Evolutionary conservation across 2,888 invertebrate genomes (phyloP).

Genomic region (Tetramorium bicarinatum): DNA sequence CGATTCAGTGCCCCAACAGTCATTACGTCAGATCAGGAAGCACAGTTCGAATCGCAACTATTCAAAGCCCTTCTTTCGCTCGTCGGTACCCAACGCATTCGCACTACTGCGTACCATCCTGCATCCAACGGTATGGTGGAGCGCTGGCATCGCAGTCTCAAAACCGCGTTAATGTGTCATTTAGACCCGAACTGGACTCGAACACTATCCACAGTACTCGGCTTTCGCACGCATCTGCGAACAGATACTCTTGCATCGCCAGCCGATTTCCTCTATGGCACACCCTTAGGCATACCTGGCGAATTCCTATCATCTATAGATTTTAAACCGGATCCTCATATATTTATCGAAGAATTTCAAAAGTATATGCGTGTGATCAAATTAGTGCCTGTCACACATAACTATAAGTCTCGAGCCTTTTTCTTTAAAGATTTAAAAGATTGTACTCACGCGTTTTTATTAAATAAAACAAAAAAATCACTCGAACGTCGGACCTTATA

Average conservation of each 20-base stretch:
- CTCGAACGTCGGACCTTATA: no score
- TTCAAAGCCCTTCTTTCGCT: background rate
- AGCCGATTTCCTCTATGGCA: background rate
- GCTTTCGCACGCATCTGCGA: background rate
- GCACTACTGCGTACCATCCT: background rate
- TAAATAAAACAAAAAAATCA: no score
- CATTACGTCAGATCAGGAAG: background rate
- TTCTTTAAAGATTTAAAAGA: background rate
- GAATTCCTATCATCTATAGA: background rate
- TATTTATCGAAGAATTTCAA: background rate
- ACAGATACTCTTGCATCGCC: background rate
- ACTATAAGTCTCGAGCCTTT: background rate
- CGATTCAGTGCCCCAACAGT: background rate
- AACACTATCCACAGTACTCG: background rate
- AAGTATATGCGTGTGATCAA: background rate
- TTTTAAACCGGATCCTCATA: background rate
- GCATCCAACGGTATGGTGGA: background rate
- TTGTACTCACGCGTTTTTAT: no score
- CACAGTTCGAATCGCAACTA: no score
- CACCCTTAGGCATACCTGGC: background rate
- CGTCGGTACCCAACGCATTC: background rate
- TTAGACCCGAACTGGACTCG: background rate
- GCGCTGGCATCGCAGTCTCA: background rate
- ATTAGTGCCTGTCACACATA: background rate
- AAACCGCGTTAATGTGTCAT: background rate